Conservation (phyloP, 2,113 vertebrate genomes). For the Anoura caudifer region DNA sequence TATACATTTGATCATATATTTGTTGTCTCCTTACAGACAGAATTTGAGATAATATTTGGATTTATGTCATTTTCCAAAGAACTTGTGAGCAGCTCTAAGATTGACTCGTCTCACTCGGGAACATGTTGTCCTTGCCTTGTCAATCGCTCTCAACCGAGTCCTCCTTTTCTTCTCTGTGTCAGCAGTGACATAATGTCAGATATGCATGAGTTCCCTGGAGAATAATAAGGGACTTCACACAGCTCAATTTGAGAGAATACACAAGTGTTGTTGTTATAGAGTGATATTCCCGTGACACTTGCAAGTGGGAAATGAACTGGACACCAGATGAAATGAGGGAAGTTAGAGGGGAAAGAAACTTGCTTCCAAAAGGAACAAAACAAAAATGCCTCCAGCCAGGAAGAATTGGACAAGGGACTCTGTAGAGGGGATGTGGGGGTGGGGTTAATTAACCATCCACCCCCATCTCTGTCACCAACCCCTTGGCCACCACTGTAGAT, state of each 20-base stretch:
- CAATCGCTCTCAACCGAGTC: constrained; percentile 56
- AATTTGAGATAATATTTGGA: constrained; percentile 50
- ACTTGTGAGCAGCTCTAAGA: constrained; percentile 68
- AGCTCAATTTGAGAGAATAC: background rate
- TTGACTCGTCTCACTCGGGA: constrained; percentile 49
- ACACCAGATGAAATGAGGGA: background rate
- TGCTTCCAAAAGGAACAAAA: background rate
- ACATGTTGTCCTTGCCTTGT: constrained; percentile 62
- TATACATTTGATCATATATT: background rate
- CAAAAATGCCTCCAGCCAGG: background rate
- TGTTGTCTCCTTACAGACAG: background rate
- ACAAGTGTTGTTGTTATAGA: background rate
- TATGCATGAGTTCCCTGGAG: constrained; percentile 39
- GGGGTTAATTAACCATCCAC: background rate
- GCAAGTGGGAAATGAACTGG: background rate
- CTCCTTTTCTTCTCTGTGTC: constrained; percentile 47
- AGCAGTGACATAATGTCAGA: constrained; percentile 38
- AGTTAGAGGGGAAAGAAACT: background rate
- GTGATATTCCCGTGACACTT: constrained; percentile 23
- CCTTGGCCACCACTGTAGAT: background rate
- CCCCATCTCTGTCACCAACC: background rate
- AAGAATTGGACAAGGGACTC: background rate
- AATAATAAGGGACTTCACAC: constrained; percentile 38
- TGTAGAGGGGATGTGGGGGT: background rate
- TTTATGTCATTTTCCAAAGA: constrained; percentile 66